Evolutionary conservation across 1,140 invertebrate genomes (phyloP), one percentile per base, ranked within the genome.

Genomic region (Oncopodura yosiiana): DNA sequence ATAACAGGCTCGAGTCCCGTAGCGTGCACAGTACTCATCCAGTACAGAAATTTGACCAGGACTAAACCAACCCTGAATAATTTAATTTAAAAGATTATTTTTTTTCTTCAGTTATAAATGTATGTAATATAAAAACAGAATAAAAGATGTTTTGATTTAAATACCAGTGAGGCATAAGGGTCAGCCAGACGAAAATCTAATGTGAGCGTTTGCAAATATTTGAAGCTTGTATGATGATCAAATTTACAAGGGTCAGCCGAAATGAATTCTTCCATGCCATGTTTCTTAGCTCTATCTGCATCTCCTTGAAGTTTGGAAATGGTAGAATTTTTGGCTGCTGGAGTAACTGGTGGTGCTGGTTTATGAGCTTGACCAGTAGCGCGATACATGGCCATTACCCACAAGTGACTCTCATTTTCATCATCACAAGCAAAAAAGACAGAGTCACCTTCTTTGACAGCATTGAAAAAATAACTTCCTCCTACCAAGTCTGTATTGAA

Each of bases 341-440:
- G 75, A 1, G 87, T 86, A 12, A 86, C 77, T 4, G 92, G 91
- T 21, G 94, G 93, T 9, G 92, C 91, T 2, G 96, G 96, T 69
- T 98, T 98, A 70, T 99, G 94, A 21, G 92, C 90, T 70, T 99
- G 96, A 2, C 96, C 96, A 1, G 96, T 99, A 4, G 96, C 96
- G 61, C 95, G 75, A 69, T 99, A 99, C 77, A 99, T 82, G 0
- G 95, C 95, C 84, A 92, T 93, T 6, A 99, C 94, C 96, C 96
- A 99, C 45, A 97, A 73, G 67, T 96, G 92, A 64, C 93, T 89
- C 67, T 99, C 95, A 68, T 92, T 94, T 72, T 99, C 94, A 73
- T 99, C 95, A 64, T 96, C 91, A 64, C 93, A 92, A 0, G 94
- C 95, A 76, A 89, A 95, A 16, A 94, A 80, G 39, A 99, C 87